Base-by-base conservation (phyloP, 2,888 invertebrate species). In the Mythimna impura region DNA sequence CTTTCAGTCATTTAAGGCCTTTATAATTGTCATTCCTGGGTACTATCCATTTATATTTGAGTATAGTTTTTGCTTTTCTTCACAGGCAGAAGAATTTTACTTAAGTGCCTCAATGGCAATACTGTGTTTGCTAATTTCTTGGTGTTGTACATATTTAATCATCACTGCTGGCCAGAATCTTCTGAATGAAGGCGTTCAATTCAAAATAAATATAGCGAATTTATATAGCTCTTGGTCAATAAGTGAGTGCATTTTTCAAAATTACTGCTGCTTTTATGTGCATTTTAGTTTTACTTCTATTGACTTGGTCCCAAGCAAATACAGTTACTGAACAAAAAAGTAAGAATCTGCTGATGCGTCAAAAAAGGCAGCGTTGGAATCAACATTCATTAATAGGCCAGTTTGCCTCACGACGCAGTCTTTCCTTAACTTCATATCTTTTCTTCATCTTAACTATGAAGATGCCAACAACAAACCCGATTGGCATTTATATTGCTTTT, bases 221-320 rank as follows among this genome's bases (percentile, higher is more conserved):
- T 14, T 71, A 10, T 70, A 71, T 30, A 60, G 52, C 40, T 30
- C 52, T 5, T 43, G 25, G 40, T 71, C 71, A 43, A 14, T 12
- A 22, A 34, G 71, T 71, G 52, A 71, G 71, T 70, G 9, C n/a
- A 20, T 34, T 55, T 50, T 52, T 52, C n/a, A 52, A n/a, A 20
- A 52, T n/a, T 3, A 9, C 20, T 52, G 20, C 6, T n/a, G n/a
- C n/a, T n/a, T n/a, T 0, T 20, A 52, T 9, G 47, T 17, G 47
- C n/a, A 52, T 52, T 52, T 52, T 52, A 17, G 7, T n/a, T 50
- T 50, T 50, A 50, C n/a, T n/a, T 52, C 3, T 52, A 52, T n/a
- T 52, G 20, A 20, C 7, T 8, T 8, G 20, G 50, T 50, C 2
- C 50, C 6, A 43, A 43, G 9, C 43, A 43, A 43, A 43, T 43